Evolutionary conservation across 2,797 vertebrate species (phyloP).

Genomic region (Phoebastria nigripes): DNA sequence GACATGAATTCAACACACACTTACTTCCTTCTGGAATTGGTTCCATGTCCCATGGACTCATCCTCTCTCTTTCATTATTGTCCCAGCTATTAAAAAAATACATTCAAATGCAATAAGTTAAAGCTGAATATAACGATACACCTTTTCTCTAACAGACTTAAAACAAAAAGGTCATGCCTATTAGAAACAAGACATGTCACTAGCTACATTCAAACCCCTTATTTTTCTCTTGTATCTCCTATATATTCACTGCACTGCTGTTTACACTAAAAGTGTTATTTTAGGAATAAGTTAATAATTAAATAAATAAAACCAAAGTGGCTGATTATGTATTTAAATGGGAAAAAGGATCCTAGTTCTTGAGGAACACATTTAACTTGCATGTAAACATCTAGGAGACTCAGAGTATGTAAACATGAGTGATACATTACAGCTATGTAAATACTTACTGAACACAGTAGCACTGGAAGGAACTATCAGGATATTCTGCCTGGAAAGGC

Average conservation of each 20-base stretch:
- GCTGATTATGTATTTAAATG: neutral
- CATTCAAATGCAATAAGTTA: neutral
- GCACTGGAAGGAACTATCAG: slow-evolving; percentile 98
- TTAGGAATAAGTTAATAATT: neutral
- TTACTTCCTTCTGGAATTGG: slow-evolving; percentile 93
- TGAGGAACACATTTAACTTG: neutral
- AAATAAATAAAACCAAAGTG: neutral
- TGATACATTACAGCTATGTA: neutral
- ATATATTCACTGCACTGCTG: neutral
- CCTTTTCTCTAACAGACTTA: neutral
- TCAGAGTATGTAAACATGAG: rapidly evolving
- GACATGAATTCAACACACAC: slow-evolving; percentile 44
- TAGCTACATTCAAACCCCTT: neutral
- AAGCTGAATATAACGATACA: neutral
- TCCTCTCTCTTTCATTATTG: slow-evolving; percentile 93
- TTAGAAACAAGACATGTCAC: neutral
- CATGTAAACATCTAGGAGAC: neutral
- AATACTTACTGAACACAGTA: slow-evolving; percentile 88
- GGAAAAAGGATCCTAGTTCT: neutral
- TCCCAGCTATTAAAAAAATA: slow-evolving; percentile 86
- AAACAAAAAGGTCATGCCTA: neutral
- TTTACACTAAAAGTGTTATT: neutral
- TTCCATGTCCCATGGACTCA: slow-evolving; percentile 99
- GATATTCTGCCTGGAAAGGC: slow-evolving; percentile 93
- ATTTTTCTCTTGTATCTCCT: neutral